phyloP scores from a whole-genome alignment of 2,797 vertebrate genomes.

The Threskiornis aethiopicus region DNA sequence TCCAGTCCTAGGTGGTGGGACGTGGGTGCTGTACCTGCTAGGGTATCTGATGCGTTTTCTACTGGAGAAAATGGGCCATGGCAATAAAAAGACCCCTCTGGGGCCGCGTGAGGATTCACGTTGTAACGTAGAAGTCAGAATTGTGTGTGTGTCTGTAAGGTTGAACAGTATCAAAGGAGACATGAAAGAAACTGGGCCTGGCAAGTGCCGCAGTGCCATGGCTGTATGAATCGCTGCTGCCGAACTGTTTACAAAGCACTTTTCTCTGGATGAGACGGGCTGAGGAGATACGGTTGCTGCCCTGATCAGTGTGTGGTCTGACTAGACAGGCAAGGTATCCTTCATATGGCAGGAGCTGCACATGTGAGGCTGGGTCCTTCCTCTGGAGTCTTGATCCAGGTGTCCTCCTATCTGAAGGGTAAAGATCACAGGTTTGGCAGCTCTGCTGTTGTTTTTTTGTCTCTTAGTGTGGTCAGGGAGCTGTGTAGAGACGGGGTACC shows the following conservation, averaged over 20 bases:
- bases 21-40: neutral
- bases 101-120: accelerated
- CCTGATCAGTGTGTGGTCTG: neutral
- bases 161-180: neutral
- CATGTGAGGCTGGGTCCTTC: neutral
- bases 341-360: neutral
- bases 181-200: neutral
- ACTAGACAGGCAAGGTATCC: neutral
- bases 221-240: neutral
- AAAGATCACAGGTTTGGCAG: neutral
- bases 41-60: neutral
- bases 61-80: neutral
- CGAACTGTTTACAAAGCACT: neutral
- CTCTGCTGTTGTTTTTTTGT: neutral
- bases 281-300: neutral
- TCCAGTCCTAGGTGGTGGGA: neutral
- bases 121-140: neutral
- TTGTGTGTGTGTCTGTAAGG: neutral
- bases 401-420: neutral
- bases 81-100: neutral
- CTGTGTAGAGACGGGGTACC: neutral
- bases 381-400: neutral
- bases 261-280: neutral
- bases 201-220: neutral
- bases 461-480: neutral